A percentile compares a stretch with the other conserved stretches of the same genome.
These are phyloP conservation scores for Drosophila ficusphila DNA, from an alignment of 1,140 invertebrate species.

Conservation along the genomic window DNA sequence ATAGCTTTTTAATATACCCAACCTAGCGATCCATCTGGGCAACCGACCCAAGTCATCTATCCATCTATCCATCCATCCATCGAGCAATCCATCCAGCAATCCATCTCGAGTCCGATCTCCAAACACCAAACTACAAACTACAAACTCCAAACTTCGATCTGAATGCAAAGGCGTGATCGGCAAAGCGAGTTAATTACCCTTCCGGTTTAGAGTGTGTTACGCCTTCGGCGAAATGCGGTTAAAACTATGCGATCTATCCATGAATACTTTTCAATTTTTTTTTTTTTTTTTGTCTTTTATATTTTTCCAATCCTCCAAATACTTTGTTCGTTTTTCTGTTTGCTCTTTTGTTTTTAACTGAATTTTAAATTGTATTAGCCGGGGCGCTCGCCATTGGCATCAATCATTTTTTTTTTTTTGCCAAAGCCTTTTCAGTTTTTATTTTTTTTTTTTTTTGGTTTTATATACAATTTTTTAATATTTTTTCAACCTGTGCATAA, in stretches of 20 bases:
- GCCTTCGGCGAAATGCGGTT: conserved; percentile 81
- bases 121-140: no score
- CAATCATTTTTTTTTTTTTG: conserved; percentile 79
- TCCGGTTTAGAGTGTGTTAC: conserved; percentile 84
- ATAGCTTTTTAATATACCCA: conserved; percentile 78
- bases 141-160: conserved; percentile 34
- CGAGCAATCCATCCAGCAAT: conserved; percentile 30
- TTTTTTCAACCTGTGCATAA: conserved; percentile 66
- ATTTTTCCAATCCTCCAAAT: conserved; percentile 9
- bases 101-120: conserved; percentile 10
- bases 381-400: conserved; percentile 63
- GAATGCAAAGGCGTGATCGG: conserved; percentile 82
- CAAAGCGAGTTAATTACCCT: conserved; percentile 84
- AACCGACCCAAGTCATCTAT: conserved; percentile 21
- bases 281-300: conserved; percentile 8
- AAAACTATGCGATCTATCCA: conserved; percentile 68
- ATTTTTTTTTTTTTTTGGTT: conserved; percentile 9
- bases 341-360: conserved; percentile 67
- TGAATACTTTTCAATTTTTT: conserved; percentile 65
- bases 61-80: conserved; percentile 28
- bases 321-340: conserved; percentile 21
- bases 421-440: conserved; percentile 19
- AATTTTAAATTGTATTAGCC: conserved; percentile 80
- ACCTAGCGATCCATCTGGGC: conserved; percentile 24
- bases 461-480: neutral